Evolutionary conservation across 2,888 invertebrate genomes (phyloP).

Genomic region (Philaethria dido): DNA sequence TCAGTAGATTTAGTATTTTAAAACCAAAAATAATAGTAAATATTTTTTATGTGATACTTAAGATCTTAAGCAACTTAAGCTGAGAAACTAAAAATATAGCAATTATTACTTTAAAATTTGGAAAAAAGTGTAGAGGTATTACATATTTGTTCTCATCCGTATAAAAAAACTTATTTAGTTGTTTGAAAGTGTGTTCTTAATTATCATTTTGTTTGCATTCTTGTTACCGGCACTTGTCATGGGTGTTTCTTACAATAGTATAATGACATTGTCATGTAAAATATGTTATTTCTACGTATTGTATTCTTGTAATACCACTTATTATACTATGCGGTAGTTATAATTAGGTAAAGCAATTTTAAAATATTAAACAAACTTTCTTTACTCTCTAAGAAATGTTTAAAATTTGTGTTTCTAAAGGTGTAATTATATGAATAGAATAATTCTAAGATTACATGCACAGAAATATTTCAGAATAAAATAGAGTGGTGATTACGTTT

Average conservation of each 20-base stretch:
- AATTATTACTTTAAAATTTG: not conserved
- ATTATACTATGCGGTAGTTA: slow-evolving; percentile 18
- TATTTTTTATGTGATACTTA: not conserved
- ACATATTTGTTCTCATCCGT: not conserved
- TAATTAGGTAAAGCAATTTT: slow-evolving; percentile 21
- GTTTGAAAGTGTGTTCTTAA: slow-evolving; percentile 20
- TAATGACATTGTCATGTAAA: slow-evolving; percentile 37
- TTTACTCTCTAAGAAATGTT: not conserved
- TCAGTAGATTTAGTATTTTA: slow-evolving; percentile 23
- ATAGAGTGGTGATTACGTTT: no score
- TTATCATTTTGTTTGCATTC: slow-evolving; percentile 28
- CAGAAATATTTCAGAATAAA: no score
- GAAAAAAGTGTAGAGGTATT: not conserved
- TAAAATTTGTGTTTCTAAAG: not conserved
- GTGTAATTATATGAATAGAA: not conserved
- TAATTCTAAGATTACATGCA: not conserved
- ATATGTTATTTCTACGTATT: slow-evolving; percentile 22
- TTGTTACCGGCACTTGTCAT: slow-evolving; percentile 31
- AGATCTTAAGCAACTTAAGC: not conserved
- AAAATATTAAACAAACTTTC: slow-evolving; percentile 5
- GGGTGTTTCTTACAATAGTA: slow-evolving; percentile 14
- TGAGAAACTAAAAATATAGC: not conserved
- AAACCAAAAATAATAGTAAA: not conserved
- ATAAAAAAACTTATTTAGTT: not conserved
- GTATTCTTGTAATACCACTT: slow-evolving; percentile 19